Percentiles rank a stretch among this genome's conserved stretches.
phyloP scores from a whole-genome alignment of 2,888 invertebrate species.

The Cephus spinipes region DNA sequence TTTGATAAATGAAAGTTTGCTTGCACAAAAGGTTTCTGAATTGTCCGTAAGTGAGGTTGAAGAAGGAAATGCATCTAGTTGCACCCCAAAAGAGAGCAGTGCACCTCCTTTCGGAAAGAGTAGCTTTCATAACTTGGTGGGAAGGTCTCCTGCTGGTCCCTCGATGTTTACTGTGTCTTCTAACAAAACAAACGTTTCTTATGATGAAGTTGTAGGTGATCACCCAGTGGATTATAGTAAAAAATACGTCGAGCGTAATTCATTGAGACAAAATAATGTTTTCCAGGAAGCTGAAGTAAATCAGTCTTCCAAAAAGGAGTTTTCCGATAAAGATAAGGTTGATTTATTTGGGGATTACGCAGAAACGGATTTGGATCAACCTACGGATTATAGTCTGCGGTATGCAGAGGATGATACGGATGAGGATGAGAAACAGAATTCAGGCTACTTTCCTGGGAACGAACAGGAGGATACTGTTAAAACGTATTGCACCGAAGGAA shows the following conservation, averaged over 20 bases:
- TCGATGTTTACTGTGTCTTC: background rate
- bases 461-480: slow-evolving; percentile 83
- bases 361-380: slow-evolving; percentile 92
- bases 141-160: too few species aligned
- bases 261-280: slow-evolving; percentile 23
- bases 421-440: slow-evolving; percentile 58
- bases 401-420: slow-evolving; percentile 89
- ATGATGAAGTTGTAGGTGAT: slow-evolving; percentile 61
- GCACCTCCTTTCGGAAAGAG: too few species aligned
- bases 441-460: slow-evolving; percentile 53
- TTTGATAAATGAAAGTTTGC: background rate
- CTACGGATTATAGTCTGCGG: slow-evolving; percentile 90
- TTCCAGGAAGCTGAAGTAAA: slow-evolving; percentile 20
- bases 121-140: too few species aligned
- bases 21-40: background rate
- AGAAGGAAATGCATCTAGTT: background rate
- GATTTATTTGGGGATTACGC: slow-evolving; percentile 76
- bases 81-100: background rate
- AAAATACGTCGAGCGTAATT: slow-evolving; percentile 65
- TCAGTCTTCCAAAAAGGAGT: slow-evolving; percentile 45
- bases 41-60: background rate
- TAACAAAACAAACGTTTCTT: slow-evolving; percentile 21
- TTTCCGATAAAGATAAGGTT: slow-evolving; percentile 49
- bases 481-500: slow-evolving; percentile 93
- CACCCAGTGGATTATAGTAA: slow-evolving; percentile 73